Percentiles rank a stretch among this genome's conserved stretches.
Evolutionary conservation across 2,888 invertebrate species (phyloP).

Genomic region (Tetranychus truncatus): DNA sequence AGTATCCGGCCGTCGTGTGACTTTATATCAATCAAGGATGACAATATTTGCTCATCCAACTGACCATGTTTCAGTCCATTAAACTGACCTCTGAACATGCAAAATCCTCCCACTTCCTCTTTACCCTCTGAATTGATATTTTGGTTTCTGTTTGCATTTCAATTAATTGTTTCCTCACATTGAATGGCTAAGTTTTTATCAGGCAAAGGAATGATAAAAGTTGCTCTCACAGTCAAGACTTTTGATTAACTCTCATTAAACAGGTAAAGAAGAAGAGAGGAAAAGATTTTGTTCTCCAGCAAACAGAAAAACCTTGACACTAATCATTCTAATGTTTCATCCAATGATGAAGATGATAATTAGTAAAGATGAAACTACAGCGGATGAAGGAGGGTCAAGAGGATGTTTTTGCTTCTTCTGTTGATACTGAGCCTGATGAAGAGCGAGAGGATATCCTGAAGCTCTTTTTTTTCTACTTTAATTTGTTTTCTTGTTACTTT

Average conservation of each 20-base stretch:
- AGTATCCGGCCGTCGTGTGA: background rate
- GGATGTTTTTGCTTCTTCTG: background rate
- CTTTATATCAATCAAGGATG: background rate
- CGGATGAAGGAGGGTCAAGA: background rate
- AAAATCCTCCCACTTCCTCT: too few species aligned
- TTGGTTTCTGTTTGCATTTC: too few species aligned
- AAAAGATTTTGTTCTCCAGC: too few species aligned
- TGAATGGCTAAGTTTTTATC: too few species aligned
- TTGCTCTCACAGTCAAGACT: too few species aligned
- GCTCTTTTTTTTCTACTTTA: background rate
- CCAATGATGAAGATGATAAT: background rate
- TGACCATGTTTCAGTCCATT: too few species aligned
- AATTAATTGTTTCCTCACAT: too few species aligned
- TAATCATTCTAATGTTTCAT: background rate
- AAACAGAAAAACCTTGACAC: background rate
- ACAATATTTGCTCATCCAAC: background rate
- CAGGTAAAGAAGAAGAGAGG: too few species aligned
- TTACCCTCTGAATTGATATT: too few species aligned
- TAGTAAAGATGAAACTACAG: background rate
- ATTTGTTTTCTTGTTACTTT: background rate
- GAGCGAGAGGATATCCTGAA: slow-evolving; percentile 1
- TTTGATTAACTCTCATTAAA: too few species aligned
- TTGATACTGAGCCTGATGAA: background rate
- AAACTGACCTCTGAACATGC: too few species aligned
- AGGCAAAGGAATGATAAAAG: too few species aligned